Evolutionary conservation across 2,888 invertebrate species (phyloP), one percentile per base, ranked within the genome.

Genomic region (Sinotaia quadrata): DNA sequence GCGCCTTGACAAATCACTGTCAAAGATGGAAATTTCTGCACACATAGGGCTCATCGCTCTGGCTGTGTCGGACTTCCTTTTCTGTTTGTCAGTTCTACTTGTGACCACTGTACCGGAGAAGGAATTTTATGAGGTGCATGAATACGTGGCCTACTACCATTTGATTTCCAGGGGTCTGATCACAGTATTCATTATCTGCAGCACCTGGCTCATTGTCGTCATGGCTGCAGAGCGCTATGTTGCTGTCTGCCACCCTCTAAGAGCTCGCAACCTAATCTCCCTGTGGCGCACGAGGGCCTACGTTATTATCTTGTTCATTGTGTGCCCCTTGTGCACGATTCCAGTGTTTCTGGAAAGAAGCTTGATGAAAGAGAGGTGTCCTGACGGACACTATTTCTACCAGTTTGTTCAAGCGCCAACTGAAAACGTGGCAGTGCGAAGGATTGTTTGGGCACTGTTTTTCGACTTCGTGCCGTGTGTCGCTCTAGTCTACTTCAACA

Each of bases 151-250:
- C 41, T 82, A 82, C 69, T 84, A 82, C 67, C 67, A 78, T 36
- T 80, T 79, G 69, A 73, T 85, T 29, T 79, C 81, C 31, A 69
- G 74, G 33, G 81, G 81, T 21, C 72, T 85, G 18, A 85, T 85
- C 60, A 87, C 85, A 29, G 76, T 84, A 61, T 87, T 87, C 75
- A 85, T 85, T 59, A 77, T 86, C 36, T 81, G 83, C 44, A 84
- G 85, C 71, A 86, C 86, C 3, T 85, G 85, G 84, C 76, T 87
- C 33, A 87, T 85, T 12, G 86, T 87, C 0, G 82, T 83, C 34
- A 85, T 87, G 85, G 87, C 87, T 3, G 84, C 81, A 0, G 86
- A 86, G 56, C 75, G 87, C n/a, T 87, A 86, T 65, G 74, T 84
- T 15, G 87, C 87, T 34, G 85, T 87, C 24, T 87, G 87, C 73